Percentiles rank a stretch among this genome's conserved stretches.
Evolutionary conservation across 2,888 invertebrate genomes (phyloP).

Genomic region (Allophyes oxyacanthae): DNA sequence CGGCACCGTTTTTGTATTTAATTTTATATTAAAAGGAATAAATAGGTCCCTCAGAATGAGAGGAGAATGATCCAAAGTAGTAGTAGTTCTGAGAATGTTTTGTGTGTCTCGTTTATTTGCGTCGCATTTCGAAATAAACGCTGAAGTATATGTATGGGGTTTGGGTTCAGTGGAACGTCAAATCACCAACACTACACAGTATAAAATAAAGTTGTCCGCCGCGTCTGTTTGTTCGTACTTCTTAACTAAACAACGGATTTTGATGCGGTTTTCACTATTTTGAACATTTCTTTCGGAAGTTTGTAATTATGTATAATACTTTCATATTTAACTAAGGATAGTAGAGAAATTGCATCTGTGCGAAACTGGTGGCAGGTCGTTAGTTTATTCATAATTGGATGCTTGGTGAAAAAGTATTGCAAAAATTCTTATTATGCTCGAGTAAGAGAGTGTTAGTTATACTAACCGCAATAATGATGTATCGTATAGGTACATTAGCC

Average conservation of each 20-base stretch:
- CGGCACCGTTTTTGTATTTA: not conserved
- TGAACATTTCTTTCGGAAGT: too few species aligned
- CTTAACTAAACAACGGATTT: too few species aligned
- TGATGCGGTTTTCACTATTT: too few species aligned
- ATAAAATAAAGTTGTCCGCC: too few species aligned
- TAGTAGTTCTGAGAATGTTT: conserved; percentile 31
- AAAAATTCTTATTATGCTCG: not conserved
- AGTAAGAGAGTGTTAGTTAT: not conserved
- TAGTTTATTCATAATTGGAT: not conserved
- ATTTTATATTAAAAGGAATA: conserved; percentile 9
- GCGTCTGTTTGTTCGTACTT: too few species aligned
- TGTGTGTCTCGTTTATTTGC: conserved; percentile 42
- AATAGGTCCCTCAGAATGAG: conserved; percentile 3
- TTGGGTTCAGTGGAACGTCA: conserved; percentile 1
- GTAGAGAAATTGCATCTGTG: too few species aligned
- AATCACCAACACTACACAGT: too few species aligned
- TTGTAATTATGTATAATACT: too few species aligned
- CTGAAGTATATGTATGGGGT: conserved; percentile 8
- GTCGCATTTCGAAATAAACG: conserved; percentile 34
- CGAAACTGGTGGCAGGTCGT: too few species aligned
- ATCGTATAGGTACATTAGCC: conserved; percentile 24
- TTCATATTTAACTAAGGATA: too few species aligned
- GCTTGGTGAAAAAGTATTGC: conserved; percentile 1
- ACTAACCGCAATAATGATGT: too few species aligned
- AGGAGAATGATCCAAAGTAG: conserved; percentile 21